Evolutionary conservation across 2,113 vertebrate genomes (phyloP).

Genomic region (Rattus rattus): DNA sequence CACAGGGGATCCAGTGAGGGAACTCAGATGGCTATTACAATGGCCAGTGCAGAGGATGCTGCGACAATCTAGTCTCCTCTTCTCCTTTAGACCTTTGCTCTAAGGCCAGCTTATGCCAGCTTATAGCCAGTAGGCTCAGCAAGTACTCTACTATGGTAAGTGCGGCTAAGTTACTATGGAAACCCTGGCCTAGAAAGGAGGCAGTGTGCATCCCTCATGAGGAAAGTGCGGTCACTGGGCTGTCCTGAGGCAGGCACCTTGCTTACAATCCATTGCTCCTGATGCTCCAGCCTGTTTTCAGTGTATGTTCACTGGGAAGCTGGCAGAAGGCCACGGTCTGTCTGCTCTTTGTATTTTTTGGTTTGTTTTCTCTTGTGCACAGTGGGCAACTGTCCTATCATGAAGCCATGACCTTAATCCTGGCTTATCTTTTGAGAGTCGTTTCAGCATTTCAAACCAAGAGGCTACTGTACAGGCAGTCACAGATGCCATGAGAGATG

Average conservation of each 20-base stretch:
- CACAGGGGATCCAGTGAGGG: background rate
- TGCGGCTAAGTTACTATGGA: accelerated
- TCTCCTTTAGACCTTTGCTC: background rate
- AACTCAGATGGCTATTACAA: background rate
- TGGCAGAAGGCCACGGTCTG: background rate
- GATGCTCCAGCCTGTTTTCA: background rate
- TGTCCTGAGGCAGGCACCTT: background rate
- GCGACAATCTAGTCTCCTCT: background rate
- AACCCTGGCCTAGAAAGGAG: background rate
- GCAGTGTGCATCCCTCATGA: accelerated
- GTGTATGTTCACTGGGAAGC: background rate
- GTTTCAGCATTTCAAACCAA: conserved; percentile 23
- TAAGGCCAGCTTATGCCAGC: background rate
- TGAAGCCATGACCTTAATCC: background rate
- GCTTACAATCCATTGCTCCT: background rate
- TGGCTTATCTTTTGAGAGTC: background rate
- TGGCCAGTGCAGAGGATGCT: background rate
- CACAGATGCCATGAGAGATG: background rate
- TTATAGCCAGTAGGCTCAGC: background rate
- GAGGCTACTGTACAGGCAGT: background rate
- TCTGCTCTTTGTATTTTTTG: background rate
- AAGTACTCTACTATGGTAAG: background rate
- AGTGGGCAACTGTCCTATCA: background rate
- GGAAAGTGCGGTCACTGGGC: background rate
- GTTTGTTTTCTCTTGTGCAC: background rate